phyloP scores from a whole-genome alignment of 1,140 invertebrate species.

The Drosophila repleta region DNA sequence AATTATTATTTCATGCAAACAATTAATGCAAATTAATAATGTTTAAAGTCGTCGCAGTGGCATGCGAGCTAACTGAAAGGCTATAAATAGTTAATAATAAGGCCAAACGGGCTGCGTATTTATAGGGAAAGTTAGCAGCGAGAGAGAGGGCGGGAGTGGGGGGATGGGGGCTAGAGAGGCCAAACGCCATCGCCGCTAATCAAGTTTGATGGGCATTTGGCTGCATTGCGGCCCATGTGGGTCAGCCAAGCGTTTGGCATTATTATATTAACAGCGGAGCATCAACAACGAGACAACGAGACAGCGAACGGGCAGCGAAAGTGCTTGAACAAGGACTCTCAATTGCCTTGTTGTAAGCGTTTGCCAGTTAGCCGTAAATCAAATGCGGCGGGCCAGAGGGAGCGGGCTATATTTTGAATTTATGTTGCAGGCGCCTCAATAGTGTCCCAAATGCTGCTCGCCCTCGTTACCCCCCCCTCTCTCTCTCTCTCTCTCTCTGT shows the following conservation, averaged over 20 bases:
- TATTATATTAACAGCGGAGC: constrained; percentile 36
- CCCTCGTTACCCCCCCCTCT: background rate
- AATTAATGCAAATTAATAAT: background rate
- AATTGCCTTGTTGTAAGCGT: constrained; percentile 48
- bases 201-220: constrained; percentile 48
- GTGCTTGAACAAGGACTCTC: constrained; percentile 16
- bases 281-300: background rate
- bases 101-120: background rate
- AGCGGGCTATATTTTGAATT: constrained; percentile 50
- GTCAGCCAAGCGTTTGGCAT: constrained; percentile 39
- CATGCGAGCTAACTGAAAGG: background rate
- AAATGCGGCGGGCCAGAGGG: constrained; percentile 22
- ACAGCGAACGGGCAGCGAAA: constrained; percentile 15
- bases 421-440: constrained; percentile 69
- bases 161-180: background rate
- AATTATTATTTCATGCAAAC: background rate
- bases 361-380: constrained; percentile 45
- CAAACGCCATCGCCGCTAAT: constrained; percentile 36
- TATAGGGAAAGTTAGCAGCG: background rate
- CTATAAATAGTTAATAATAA: background rate
- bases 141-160: background rate
- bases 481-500: background rate
- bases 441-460: constrained; percentile 5
- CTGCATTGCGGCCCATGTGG: constrained; percentile 41
- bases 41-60: background rate